Evolutionary conservation across 1,140 invertebrate genomes (phyloP), one percentile per base, ranked within the genome.

Genomic region (Brachionus koreanus): DNA sequence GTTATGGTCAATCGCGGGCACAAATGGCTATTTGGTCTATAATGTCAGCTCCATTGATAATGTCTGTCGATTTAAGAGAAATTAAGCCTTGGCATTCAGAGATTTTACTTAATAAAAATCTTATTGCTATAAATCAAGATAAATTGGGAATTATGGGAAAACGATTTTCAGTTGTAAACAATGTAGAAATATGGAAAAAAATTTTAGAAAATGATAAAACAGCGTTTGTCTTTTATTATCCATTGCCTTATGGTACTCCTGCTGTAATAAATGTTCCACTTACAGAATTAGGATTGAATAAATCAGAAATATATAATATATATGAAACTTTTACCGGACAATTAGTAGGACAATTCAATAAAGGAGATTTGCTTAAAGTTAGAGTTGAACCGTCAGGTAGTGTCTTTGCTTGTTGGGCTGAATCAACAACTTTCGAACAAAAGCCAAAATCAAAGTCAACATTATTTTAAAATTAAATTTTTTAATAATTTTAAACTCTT

Each of bases 1-100:
- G 95, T 85, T 94, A 94, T 86, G 95, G 97, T 85, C 96, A 98
- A 88, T 93, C 94, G 84, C 94, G 95, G 89, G 94, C 94, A 0
- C 97, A 99, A 91, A 96, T 99, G 92, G 95, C 96, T 3, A 91
- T 99, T 83, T 99, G 97, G 97, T 94, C 95, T 4, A 96, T 99
- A 85, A 88, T 98, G 84, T 95, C 96, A 0, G 94, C 97, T 4
- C 97, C 97, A 2, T 90, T 99, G 7, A 91, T 98, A 37, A 97
- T 98, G 95, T 98, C 96, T 5, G 94, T 95, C 19, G 97, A 99
- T 89, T 89, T 99, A 52, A 89, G 95, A 79, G 94, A 93, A 5
- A 95, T 99, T 57, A 90, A 92, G 43, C 92, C 94, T 0, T 93
- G 95, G 85, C 95, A 95, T 88, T 96, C 95, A 89, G 93, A 93